Conservation (phyloP, 2,888 invertebrate genomes). For the Trichacis sp. region DNA sequence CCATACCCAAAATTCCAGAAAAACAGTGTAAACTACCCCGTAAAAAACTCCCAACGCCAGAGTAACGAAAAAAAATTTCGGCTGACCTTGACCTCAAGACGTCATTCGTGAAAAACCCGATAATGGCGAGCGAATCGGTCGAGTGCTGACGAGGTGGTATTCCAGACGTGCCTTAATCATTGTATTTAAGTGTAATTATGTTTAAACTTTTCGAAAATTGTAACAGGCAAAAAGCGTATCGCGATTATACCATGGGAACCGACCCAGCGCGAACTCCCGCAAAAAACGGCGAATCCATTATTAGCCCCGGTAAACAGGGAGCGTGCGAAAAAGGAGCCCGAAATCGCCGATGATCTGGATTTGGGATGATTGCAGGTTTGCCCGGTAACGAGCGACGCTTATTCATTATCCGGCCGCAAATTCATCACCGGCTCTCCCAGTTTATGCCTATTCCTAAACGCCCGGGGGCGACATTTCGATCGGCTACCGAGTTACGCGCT, state of each 20-base stretch:
- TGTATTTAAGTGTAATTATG: slow-evolving; percentile 5
- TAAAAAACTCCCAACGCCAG: too few relatives aligned
- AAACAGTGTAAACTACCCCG: too few relatives aligned
- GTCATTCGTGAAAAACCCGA: neutral
- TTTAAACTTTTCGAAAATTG: slow-evolving; percentile 8
- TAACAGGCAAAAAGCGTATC: slow-evolving; percentile 16
- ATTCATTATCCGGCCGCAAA: slow-evolving; percentile 4
- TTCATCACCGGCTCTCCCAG: slow-evolving; percentile 2
- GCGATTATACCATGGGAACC: slow-evolving; percentile 17
- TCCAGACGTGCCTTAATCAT: neutral
- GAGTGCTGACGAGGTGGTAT: slow-evolving; percentile 3
- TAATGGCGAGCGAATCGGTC: neutral
- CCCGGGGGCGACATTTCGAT: slow-evolving; percentile 5
- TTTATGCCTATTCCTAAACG: slow-evolving; percentile 4
- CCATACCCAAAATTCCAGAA: too few relatives aligned
- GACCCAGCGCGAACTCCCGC: slow-evolving; percentile 5
- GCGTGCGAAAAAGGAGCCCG: slow-evolving; percentile 22
- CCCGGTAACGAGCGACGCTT: slow-evolving; percentile 6
- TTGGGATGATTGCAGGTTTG: slow-evolving; percentile 8
- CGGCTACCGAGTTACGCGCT: neutral
- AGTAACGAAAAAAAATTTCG: too few relatives aligned
- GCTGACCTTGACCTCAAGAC: neutral
- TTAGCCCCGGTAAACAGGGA: slow-evolving; percentile 20
- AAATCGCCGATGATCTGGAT: slow-evolving; percentile 8
- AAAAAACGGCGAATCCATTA: slow-evolving; percentile 23